Evolutionary conservation across 2,888 invertebrate species (phyloP).

Genomic region (Rhabditophanes sp.): DNA sequence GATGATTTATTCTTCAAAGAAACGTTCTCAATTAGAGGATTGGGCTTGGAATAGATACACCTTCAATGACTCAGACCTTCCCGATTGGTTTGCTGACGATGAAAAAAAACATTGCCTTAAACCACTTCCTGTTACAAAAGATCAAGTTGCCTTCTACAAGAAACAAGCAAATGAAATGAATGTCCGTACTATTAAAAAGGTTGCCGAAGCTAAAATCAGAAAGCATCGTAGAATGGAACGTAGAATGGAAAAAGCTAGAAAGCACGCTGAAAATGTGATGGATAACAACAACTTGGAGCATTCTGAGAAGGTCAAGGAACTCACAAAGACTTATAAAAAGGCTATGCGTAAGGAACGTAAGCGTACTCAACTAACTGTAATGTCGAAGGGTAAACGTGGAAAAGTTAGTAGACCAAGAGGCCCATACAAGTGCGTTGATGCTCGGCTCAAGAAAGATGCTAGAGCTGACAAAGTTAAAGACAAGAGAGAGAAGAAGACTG

Average conservation of each 20-base stretch:
- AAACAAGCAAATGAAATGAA: constrained; percentile 63
- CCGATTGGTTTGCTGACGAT: constrained; percentile 87
- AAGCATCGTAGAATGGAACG: constrained; percentile 73
- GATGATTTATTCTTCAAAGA: constrained; percentile 74
- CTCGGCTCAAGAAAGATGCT: constrained; percentile 11
- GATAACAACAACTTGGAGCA: constrained; percentile 67
- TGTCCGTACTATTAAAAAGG: constrained; percentile 85
- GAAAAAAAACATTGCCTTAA: constrained; percentile 75
- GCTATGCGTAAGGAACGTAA: constrained; percentile 56
- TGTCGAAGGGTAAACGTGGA: constrained; percentile 56
- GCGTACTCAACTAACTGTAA: constrained; percentile 78
- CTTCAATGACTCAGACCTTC: constrained; percentile 74
- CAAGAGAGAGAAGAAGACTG: constrained; percentile 1
- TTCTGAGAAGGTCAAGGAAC: constrained; percentile 58
- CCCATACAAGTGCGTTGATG: constrained; percentile 28
- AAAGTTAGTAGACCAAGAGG: constrained; percentile 30
- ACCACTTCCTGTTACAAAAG: constrained; percentile 61
- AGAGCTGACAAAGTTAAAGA: constrained; percentile 4
- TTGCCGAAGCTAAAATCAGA: constrained; percentile 87
- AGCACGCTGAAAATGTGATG: constrained; percentile 72
- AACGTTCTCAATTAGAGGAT: constrained; percentile 59
- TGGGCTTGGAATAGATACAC: constrained; percentile 47
- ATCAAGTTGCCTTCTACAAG: constrained; percentile 63
- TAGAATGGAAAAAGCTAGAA: constrained; percentile 77
- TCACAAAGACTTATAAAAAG: constrained; percentile 58